Evolutionary conservation across 1,140 invertebrate species (phyloP), one percentile per base, ranked within the genome.

Genomic region (Copidosoma floridanum): DNA sequence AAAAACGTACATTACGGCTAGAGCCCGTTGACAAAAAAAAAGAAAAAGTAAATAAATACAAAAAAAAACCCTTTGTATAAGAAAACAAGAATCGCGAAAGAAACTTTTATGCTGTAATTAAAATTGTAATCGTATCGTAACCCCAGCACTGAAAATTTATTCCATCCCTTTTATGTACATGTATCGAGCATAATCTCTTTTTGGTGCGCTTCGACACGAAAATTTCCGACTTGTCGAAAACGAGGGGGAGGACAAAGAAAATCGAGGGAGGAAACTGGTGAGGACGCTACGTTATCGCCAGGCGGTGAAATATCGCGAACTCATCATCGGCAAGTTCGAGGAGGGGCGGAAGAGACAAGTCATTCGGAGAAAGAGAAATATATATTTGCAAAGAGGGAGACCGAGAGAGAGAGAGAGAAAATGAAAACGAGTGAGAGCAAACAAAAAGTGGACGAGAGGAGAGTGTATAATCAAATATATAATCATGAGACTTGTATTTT

Each of bases 81-180:
- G n/a, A n/a, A n/a, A n/a, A n/a, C n/a, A n/a, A 68, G 65, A 54
- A 69, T 65, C 70, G 71, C 67, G 70, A 71, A 70, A 71, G 61
- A 70, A 75, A 74, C 62, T 67, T 70, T 65, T 72, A 72, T n/a
- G n/a, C 66, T 73, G 69, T 73, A 74, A 63, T 71, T 70, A 67
- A 75, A 75, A 68, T 70, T 74, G 73, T 71, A 67, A 69, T 66
- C 69, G 68, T 73, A 72, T 74, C 70, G 65, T 72, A 74, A 73
- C 62, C 50, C 63, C 68, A 68, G 57, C 65, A 66, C 40, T 63
- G 66, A 67, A 65, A 68, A 65, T n/a, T 69, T 70, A 70, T 69
- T 63, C 61, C 63, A 68, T 60, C 68, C 69, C 69, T 73, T 72
- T 68, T 61, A 69, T 71, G 61, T 70, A 67, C 71, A 65, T 68